Evolutionary conservation across 2,113 vertebrate species (phyloP).

Genomic region (Forbesichthys papilliferus): DNA sequence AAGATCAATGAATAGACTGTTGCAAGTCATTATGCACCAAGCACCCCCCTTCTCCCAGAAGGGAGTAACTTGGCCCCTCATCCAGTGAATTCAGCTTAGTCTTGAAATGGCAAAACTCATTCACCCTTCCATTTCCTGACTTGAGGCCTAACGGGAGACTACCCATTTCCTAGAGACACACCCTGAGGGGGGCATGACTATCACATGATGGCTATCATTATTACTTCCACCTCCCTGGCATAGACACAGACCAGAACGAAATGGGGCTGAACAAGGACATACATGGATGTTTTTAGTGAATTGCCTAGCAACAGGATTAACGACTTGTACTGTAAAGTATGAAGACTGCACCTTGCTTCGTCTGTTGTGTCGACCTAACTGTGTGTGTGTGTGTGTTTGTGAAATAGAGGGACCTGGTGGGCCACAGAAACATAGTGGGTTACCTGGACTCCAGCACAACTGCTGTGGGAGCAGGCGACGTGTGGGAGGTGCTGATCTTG

Average conservation of each 20-base stretch:
- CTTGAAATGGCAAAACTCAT: conserved; percentile 2
- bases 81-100: background rate
- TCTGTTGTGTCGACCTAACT: conserved; percentile 8
- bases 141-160: conserved; percentile 19
- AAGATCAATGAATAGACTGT: too few relatives aligned
- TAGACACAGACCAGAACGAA: conserved; percentile 8
- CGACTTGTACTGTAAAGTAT: background rate
- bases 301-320: conserved; percentile 5
- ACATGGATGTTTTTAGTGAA: conserved; percentile 7
- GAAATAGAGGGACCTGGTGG: conserved; percentile 88
- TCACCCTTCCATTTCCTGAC: conserved; percentile 15
- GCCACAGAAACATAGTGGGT: conserved; percentile 96
- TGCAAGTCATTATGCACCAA: too few relatives aligned
- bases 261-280: conserved; percentile 7
- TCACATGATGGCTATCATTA: conserved; percentile 41
- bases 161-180: conserved; percentile 47
- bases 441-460: conserved; percentile 96
- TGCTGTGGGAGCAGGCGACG: conserved; percentile 88
- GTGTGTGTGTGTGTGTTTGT: conserved; percentile 17
- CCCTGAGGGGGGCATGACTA: conserved; percentile 33
- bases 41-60: background rate
- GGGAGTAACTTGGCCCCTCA: background rate
- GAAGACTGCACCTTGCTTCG: conserved; percentile 4
- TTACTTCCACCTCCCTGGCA: conserved; percentile 22
- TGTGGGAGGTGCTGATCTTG: conserved; percentile 97